A percentile compares a stretch with the other conserved stretches of the same genome.
Evolutionary conservation across 2,797 vertebrate genomes (phyloP).

Genomic region (Sebastes reedi): DNA sequence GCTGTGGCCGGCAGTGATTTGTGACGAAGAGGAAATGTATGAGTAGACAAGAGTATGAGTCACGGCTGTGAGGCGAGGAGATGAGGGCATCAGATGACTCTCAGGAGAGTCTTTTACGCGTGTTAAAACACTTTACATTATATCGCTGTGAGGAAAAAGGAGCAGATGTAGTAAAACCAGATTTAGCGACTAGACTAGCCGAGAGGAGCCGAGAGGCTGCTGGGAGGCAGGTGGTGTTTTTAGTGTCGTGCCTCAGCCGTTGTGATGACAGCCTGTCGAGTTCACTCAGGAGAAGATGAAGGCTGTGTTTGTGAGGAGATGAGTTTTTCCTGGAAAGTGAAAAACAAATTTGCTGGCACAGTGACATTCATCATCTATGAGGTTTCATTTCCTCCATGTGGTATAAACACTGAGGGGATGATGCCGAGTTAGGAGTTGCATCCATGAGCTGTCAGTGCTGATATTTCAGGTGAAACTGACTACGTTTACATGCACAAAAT

Average conservation of each 20-base stretch:
- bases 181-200: constrained; percentile 6
- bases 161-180: not conserved
- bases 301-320: not conserved
- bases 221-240: constrained; percentile 30
- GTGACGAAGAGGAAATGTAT: not conserved
- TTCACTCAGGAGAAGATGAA: constrained; percentile 11
- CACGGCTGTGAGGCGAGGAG: not conserved
- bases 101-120: not conserved
- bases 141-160: not conserved
- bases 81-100: not conserved
- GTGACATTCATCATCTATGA: not conserved
- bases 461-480: not conserved
- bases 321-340: not conserved
- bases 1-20: not conserved
- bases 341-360: not conserved
- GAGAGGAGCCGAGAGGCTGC: constrained; percentile 10
- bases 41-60: not conserved
- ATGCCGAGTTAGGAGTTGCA: not conserved
- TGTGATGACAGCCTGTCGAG: not conserved
- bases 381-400: not conserved
- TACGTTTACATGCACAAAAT: too few species aligned
- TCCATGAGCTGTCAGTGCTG: not conserved
- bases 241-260: not conserved
- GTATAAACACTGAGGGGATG: not conserved
- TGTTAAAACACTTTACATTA: not conserved